Evolutionary conservation across 2,888 invertebrate genomes (phyloP), one percentile per base, ranked within the genome.

Genomic region (Cephalotes varians): DNA sequence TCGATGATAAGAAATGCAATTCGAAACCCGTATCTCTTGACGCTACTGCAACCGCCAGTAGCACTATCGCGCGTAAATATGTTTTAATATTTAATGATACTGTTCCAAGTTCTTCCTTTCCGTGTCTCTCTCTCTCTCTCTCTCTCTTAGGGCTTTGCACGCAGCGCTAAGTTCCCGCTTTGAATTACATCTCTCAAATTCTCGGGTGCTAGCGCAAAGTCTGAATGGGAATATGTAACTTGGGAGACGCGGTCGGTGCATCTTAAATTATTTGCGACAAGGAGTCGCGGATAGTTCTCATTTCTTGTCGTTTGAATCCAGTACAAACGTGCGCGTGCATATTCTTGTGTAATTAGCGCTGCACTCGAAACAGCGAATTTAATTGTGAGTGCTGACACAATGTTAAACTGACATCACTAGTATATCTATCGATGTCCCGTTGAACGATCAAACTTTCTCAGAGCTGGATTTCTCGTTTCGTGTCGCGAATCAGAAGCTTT

Each of bases 401-500:
- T 0, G 44, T 25, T 44, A 12, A 56, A 71, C 71, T 44, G 56
- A 71, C 69, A 34, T 31, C 21, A 6, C 40, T 9, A 54, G 28
- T 71, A 49, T 47, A 71, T 77, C 69, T 69, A 56, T 56, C 72
- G 44, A 56, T 44, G 71, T 79, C 10, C 34, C 44, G 56, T 79
- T 71, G 44, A 47, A 79, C 44, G 54, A 71, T 79, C 71, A 79
- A 79, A 71, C 77, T 79, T 56, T 44, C 34, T 37, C 65, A 18
- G 40, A 72, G 34, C 67, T 51, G 67, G 85, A 83, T 90, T 84
- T 85, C 84, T 87, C 86, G 83, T 83, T 84, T 69, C 82, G 81
- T 86, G 86, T 89, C 89, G 84, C 87, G 88, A 90, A 87, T 90
- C 90, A 85, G 86, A 87, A 88, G 87, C 87, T 90, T 90, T 90